Evolutionary conservation across 2,888 invertebrate genomes (phyloP).

Genomic region (Criorhina ranunculi): DNA sequence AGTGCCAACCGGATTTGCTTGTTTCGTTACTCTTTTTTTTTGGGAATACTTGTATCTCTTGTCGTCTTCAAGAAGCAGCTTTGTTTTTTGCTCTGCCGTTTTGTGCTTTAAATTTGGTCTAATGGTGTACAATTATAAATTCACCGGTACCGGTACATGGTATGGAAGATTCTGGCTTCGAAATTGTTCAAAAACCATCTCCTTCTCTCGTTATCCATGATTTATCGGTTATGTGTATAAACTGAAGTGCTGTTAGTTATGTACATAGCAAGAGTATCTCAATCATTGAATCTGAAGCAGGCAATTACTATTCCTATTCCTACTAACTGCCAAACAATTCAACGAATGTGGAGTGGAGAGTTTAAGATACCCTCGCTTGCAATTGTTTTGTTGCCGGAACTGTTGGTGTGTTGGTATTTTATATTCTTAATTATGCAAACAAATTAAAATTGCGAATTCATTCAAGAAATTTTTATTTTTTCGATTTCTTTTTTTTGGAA

Average conservation of each 20-base stretch:
- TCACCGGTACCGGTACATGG: conserved; percentile 42
- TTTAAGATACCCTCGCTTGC: conserved; percentile 14
- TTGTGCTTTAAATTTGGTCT: conserved; percentile 5
- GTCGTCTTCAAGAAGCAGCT: not conserved
- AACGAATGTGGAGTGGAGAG: not conserved
- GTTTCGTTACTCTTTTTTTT: conserved; percentile 20
- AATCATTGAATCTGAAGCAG: conserved; percentile 2
- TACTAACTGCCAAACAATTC: not conserved
- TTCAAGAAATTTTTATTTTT: conserved; percentile 16
- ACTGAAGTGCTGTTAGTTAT: not conserved
- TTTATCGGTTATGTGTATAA: not conserved
- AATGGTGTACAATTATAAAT: conserved; percentile 40
- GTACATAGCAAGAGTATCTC: conserved; percentile 9
- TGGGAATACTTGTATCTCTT: conserved; percentile 10
- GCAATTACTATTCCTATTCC: no score
- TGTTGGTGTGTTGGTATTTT: not conserved
- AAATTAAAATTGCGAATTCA: conserved; percentile 21
- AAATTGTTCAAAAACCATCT: not conserved
- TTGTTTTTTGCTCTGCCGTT: not conserved
- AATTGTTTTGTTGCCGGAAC: conserved; percentile 53
- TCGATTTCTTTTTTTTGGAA: no score
- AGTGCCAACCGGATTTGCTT: conserved; percentile 69
- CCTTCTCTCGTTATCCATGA: not conserved
- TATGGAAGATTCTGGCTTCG: conserved; percentile 18
- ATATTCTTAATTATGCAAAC: conserved; percentile 12